Evolutionary conservation across 2,113 vertebrate genomes (phyloP).

Genomic region (Actinemys pallida): DNA sequence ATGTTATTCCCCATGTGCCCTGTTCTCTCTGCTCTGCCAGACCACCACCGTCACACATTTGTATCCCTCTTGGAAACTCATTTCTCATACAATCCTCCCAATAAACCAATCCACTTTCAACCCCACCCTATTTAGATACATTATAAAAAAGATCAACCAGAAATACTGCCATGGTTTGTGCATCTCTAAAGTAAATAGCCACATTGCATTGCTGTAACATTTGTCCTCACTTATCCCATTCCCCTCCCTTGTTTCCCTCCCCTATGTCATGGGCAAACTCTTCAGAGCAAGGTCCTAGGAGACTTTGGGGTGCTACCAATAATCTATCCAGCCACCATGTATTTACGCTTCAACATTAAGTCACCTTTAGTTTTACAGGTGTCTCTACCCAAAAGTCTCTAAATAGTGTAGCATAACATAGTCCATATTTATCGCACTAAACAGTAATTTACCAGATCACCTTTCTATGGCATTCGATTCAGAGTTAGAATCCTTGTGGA

Average conservation of each 20-base stretch:
- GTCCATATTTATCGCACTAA: neutral
- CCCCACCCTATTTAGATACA: neutral
- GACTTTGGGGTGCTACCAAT: neutral
- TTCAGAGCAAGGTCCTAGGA: neutral
- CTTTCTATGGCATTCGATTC: neutral
- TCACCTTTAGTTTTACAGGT: neutral
- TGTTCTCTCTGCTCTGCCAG: neutral
- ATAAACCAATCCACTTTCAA: neutral
- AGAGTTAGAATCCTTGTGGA: neutral
- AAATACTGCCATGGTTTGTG: neutral
- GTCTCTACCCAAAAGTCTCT: neutral
- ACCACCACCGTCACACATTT: neutral
- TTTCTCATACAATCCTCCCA: neutral
- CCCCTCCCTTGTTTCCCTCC: neutral
- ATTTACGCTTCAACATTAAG: neutral
- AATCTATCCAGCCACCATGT: neutral
- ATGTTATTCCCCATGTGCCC: neutral
- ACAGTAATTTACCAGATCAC: neutral
- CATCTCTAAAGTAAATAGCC: neutral
- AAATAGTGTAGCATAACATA: neutral
- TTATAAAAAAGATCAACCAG: neutral
- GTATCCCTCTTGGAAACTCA: neutral
- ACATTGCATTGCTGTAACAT: neutral
- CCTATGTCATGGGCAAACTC: neutral
- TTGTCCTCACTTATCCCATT: neutral